These are phyloP conservation scores for Atherix ibis DNA, from an alignment of 2,888 invertebrate genomes.

Conservation along the genomic window DNA sequence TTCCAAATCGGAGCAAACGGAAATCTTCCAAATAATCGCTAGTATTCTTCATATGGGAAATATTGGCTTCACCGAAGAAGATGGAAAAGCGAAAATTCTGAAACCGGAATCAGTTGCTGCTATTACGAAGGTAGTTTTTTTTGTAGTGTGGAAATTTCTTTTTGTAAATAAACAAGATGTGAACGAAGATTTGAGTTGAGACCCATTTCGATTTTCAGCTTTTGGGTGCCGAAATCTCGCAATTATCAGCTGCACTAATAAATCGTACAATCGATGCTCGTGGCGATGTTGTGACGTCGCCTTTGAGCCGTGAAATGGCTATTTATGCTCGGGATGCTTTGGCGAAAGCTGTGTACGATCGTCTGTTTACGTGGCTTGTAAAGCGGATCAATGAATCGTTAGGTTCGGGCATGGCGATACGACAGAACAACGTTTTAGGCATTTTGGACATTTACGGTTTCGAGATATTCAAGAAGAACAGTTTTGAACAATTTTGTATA, in stretches of 20 bases:
- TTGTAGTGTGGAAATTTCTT: neutral
- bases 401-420: conserved; percentile 36
- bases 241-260: conserved; percentile 59
- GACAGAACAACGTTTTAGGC: conserved; percentile 59
- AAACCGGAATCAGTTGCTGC: conserved; percentile 47
- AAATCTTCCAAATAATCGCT: conserved; percentile 68
- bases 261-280: conserved; percentile 76
- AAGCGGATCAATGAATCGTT: conserved; percentile 61
- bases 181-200: no score
- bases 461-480: conserved; percentile 81
- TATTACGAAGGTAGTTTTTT: conserved; percentile 45
- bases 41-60: conserved; percentile 77
- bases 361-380: conserved; percentile 83
- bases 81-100: conserved; percentile 51
- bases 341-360: conserved; percentile 81
- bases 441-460: conserved; percentile 91
- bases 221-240: no score
- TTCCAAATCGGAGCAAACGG: conserved; percentile 48
- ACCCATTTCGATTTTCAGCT: no score
- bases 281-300: conserved; percentile 67
- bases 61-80: conserved; percentile 60
- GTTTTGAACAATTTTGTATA: conserved; percentile 74
- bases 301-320: conserved; percentile 63
- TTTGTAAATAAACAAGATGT: neutral
- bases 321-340: conserved; percentile 79